A percentile compares a stretch with the other conserved stretches of the same genome.
Conservation (phyloP, 2,888 invertebrate genomes). For the Chalcosyrphus nemorum region DNA sequence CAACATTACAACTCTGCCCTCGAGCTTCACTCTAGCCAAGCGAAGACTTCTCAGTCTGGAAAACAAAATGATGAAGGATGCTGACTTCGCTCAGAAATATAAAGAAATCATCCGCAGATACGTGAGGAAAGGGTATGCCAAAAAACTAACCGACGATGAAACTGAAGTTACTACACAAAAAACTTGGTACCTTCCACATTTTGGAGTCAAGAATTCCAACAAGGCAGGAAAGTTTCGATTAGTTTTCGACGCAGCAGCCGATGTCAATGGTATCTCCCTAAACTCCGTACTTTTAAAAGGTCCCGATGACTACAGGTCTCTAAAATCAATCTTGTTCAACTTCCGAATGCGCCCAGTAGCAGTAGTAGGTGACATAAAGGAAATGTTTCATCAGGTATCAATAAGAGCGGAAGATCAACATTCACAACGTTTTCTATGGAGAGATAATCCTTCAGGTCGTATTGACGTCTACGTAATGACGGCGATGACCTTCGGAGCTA, state of each 20-base stretch:
- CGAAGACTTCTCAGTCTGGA: constrained; percentile 41
- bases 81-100: constrained; percentile 27
- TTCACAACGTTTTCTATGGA: constrained; percentile 75
- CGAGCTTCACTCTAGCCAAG: constrained; percentile 41
- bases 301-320: too few species aligned
- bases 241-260: constrained; percentile 77
- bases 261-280: background rate
- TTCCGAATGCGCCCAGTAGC: constrained; percentile 75
- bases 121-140: constrained; percentile 39
- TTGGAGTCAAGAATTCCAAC: constrained; percentile 70
- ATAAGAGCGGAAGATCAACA: constrained; percentile 75
- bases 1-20: constrained; percentile 31
- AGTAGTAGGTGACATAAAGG: constrained; percentile 76
- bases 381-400: constrained; percentile 77
- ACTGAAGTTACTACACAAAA: constrained; percentile 10
- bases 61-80: constrained; percentile 42
- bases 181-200: constrained; percentile 75
- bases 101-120: constrained; percentile 37
- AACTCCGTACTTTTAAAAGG: constrained; percentile 59
- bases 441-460: constrained; percentile 10
- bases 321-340: too few species aligned
- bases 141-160: constrained; percentile 35
- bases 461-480: constrained; percentile 68
- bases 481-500: constrained; percentile 74
- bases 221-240: constrained; percentile 75